Evolutionary conservation across 2,797 vertebrate genomes (phyloP), one percentile per base, ranked within the genome.

Genomic region (Menidia menidia): DNA sequence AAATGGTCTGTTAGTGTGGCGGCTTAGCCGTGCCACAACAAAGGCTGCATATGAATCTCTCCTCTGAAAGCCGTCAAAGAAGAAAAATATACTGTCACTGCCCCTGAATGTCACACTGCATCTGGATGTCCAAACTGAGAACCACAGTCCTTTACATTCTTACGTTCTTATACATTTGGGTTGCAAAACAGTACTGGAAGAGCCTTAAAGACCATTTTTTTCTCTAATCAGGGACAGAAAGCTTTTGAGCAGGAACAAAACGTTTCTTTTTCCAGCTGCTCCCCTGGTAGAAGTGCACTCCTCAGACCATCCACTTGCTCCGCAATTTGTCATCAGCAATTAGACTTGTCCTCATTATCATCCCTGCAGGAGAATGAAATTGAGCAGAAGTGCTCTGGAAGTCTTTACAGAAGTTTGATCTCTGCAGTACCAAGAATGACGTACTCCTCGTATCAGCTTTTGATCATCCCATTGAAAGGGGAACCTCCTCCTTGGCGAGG

Each of bases 241-340:
- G 81, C 76, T 65, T 86, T 87, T 62, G 75, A 89, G 79, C 66
- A 75, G 77, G 78, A 85, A 77, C 82, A 82, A 82, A 87, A 87
- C 69, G 77, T 55, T 4, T 62, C 73, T 89, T 90, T 89, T 83
- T 87, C 73, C 80, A 89, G 87, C 87, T 91, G 89, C 85, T 89
- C 75, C 70, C 61, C 62, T 87, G 88, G 87, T 86, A 80, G 50
- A 10, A 1, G 48, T n/a, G 73, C 77, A 70, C 35, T 35, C 9
- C 59, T 64, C 64, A 64, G 75, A 83, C 87, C 77, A 68, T 87
- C 71, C 61, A 41, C 65, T 66, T 74, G 80, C 73, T 72, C 64
- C 2, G 39, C 62, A 81, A 84, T 87, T 90, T 86, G 83, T 90
- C 86, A 87, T 81, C 77, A 59, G 82, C 79, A 87, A 81, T 91